phyloP scores from a whole-genome alignment of 2,888 invertebrate species.

The Drosophila lacicola region DNA sequence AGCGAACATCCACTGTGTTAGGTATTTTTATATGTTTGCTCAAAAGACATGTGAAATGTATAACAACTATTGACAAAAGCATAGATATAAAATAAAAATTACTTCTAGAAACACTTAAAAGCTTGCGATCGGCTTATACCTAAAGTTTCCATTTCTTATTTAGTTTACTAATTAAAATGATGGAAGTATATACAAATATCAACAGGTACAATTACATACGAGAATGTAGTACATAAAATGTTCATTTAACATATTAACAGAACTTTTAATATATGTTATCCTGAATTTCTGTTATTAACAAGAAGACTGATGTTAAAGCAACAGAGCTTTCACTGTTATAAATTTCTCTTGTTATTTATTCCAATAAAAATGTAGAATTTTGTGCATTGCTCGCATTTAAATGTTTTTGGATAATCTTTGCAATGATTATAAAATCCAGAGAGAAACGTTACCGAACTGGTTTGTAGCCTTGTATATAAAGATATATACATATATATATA shows the following conservation, averaged over 20 bases:
- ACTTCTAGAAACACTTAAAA: no score
- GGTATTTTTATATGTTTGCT: no score
- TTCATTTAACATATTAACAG: neutral
- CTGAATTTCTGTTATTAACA: neutral
- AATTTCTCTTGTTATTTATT: neutral
- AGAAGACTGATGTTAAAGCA: neutral
- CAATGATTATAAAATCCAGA: conserved; percentile 6
- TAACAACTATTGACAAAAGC: no score
- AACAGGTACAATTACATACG: no score
- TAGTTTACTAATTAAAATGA: no score
- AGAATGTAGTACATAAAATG: no score
- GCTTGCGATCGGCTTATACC: no score
- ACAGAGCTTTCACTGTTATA: neutral
- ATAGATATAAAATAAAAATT: no score
- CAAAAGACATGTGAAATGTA: no score
- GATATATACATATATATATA: conserved; percentile 1
- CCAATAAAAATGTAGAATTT: neutral
- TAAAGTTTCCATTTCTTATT: no score
- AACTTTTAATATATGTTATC: neutral
- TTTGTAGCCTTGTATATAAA: conserved; percentile 38
- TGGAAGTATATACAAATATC: no score
- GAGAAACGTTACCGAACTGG: conserved; percentile 24
- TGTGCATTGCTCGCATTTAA: neutral
- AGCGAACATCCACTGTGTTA: neutral
- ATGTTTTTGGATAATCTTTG: conserved; percentile 6